Conservation (phyloP, 2,113 vertebrate species). For the Macroglossus sobrinus region DNA sequence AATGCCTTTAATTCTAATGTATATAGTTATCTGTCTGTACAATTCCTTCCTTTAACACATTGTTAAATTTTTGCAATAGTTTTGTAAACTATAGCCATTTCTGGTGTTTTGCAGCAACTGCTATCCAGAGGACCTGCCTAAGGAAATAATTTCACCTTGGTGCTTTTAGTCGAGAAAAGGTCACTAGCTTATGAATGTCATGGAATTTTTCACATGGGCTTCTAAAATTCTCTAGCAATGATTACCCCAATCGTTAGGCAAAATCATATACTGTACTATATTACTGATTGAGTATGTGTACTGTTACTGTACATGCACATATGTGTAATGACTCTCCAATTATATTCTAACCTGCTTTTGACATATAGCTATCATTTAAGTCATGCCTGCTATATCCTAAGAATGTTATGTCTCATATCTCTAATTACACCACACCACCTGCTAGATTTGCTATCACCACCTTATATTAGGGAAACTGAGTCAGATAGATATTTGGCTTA, state of each 20-base stretch:
- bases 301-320: too few relatives aligned
- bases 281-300: not conserved
- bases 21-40: conserved; percentile 25
- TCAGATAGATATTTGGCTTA: not conserved
- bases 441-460: not conserved
- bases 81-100: not conserved
- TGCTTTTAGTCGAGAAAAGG: not conserved
- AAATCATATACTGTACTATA: not conserved
- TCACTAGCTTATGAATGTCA: not conserved
- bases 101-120: not conserved
- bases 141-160: not conserved
- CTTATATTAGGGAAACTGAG: not conserved
- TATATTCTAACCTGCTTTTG: not conserved
- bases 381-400: not conserved
- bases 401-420: not conserved
- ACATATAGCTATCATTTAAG: not conserved
- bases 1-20: conserved; percentile 32
- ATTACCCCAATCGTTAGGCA: not conserved
- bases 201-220: not conserved
- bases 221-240: not conserved
- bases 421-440: not conserved
- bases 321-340: not conserved
- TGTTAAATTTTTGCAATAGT: not conserved
- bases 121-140: not conserved
- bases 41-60: not conserved